Base-by-base conservation (phyloP, 64 coral and sea anemone species). In the Astreopora myriophthalma region DNA sequence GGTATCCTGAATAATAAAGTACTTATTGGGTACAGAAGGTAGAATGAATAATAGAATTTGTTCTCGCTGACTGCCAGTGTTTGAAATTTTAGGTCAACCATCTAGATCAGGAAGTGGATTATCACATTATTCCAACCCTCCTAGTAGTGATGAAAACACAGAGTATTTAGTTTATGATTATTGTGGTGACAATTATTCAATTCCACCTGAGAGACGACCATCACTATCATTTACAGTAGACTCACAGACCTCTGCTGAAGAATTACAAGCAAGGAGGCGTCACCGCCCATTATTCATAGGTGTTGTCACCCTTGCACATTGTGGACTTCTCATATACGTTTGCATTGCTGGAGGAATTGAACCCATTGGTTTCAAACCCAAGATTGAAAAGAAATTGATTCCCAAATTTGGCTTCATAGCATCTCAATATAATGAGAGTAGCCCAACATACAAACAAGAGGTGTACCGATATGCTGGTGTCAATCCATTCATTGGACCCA, bases 401-500 rank as follows among this genome's bases (percentile, higher is more conserved):
- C 12, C 72, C 31, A 61, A 1, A 23, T 97, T 97, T 91, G 95
- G 95, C 61, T 97, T 37, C 48, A 86, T 94, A 71, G 34, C 38
- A 69, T 69, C 33, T 69, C 6, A 23, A 66, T 26, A 60, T 37
- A 34, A 40, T 20, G 64, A 35, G 10, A 94, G 87, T 27, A 69
- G 49, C 33, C 74, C 66, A 11, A 14, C 17, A 23, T 3, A 39
- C 10, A 44, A 91, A 61, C 55, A 89, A 63, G 40, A 28, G 0
- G 16, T 89, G 46, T 19, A 25, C 14, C 49, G 91, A 48, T 86
- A 94, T 30, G 23, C 80, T 38, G 62, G 66, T 14, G 83, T 90
- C 2, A 97, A 97, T 91, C 62, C 51, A 8, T 97, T 87, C 35
- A 81, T 94, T 75, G 95, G 95, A 28, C 95, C 95, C 27, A 94